A percentile compares a stretch with the other conserved stretches of the same genome.
Evolutionary conservation across 2,888 invertebrate species (phyloP).

Genomic region (Acrobeloides nanus): DNA sequence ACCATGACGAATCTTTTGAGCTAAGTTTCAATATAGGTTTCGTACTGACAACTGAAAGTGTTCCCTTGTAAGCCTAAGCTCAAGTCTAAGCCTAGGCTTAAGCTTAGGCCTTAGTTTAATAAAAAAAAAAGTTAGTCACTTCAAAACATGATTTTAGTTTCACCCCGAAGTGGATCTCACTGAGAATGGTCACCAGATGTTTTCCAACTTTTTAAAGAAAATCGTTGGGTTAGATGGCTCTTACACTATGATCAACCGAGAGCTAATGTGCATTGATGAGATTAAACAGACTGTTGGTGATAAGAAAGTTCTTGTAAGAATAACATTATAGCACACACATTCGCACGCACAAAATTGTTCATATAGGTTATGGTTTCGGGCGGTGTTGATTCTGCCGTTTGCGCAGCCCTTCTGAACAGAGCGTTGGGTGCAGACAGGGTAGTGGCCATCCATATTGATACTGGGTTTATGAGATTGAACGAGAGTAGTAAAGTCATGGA

Average conservation of each 20-base stretch:
- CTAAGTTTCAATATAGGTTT: too few species aligned
- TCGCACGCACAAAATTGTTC: too few species aligned
- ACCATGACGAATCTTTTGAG: too few species aligned
- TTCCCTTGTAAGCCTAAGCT: too few species aligned
- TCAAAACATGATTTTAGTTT: constrained; percentile 96
- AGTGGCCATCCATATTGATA: constrained; percentile 93
- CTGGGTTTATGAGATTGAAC: constrained; percentile 78
- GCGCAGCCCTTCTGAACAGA: constrained; percentile 84
- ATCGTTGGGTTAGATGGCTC: constrained; percentile 67
- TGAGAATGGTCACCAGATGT: constrained; percentile 76
- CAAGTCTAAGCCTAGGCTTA: too few species aligned
- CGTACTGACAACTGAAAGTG: too few species aligned
- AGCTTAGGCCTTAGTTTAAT: too few species aligned
- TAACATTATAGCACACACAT: too few species aligned
- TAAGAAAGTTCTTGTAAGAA: constrained; percentile 84
- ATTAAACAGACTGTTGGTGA: constrained; percentile 80
- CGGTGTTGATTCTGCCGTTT: constrained; percentile 98
- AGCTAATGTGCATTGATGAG: constrained; percentile 81
- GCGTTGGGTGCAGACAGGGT: constrained; percentile 71
- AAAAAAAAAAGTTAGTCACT: too few species aligned
- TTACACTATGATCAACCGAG: constrained; percentile 60
- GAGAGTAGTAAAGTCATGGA: constrained; percentile 75
- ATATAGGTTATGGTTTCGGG: constrained; percentile 65
- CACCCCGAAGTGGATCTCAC: constrained; percentile 97
- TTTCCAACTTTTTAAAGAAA: constrained; percentile 87